Percentiles rank a stretch among this genome's conserved stretches.
These are phyloP conservation scores for Lamellibrachia satsuma DNA, from an alignment of 2,888 invertebrate genomes.

Conservation along the genomic window DNA sequence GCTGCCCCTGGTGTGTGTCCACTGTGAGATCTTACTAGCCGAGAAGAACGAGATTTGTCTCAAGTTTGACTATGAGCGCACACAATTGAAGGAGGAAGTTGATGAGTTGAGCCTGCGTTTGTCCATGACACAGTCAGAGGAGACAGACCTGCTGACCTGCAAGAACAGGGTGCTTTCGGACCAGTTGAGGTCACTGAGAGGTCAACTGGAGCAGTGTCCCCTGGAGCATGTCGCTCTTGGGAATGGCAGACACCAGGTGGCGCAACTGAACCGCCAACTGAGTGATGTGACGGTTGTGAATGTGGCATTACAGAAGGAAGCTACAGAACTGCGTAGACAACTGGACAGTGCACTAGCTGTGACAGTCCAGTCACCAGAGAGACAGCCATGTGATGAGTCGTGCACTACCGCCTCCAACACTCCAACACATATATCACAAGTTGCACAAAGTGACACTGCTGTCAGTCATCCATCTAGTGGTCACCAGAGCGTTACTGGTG, in stretches of 20 bases:
- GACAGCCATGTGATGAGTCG: neutral
- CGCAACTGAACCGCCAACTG: neutral
- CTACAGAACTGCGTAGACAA: neutral
- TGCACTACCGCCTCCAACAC: neutral
- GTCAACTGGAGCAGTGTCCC: neutral
- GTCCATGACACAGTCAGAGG: neutral
- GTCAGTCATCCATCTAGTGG: neutral
- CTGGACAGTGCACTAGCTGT: neutral
- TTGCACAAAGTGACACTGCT: neutral
- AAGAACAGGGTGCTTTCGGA: neutral
- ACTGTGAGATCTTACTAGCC: slow-evolving; percentile 36
- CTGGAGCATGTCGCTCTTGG: neutral
- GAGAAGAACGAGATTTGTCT: slow-evolving; percentile 36
- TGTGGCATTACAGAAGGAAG: slow-evolving; percentile 1
- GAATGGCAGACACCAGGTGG: neutral
- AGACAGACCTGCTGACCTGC: neutral
- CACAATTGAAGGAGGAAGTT: neutral
- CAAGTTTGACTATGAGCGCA: slow-evolving; percentile 32
- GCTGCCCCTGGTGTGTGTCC: slow-evolving; percentile 24
- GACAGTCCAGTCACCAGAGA: neutral
- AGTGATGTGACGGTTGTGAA: neutral
- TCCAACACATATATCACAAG: neutral
- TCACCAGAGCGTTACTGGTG: too few species aligned
- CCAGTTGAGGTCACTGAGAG: neutral
- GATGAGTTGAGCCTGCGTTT: neutral